Conservation (phyloP, 1,140 invertebrate species). For the Arctopsyche grandis region DNA sequence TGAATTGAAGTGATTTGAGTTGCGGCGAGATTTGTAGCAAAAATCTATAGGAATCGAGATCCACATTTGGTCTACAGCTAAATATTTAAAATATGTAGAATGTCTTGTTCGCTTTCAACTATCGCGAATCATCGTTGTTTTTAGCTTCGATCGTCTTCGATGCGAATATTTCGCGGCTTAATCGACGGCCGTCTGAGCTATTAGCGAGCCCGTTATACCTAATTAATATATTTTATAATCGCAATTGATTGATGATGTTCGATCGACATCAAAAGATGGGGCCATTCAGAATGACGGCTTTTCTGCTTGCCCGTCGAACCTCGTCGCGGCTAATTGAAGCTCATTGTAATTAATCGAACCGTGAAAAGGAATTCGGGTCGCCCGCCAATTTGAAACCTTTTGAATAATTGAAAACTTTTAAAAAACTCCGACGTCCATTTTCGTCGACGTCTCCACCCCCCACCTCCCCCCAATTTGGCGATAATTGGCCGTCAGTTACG, state of each 20-base stretch:
- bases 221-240: slow-evolving; percentile 24
- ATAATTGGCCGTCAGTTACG: slow-evolving; percentile 10
- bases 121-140: too few relatives aligned
- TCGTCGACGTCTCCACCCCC: background rate
- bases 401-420: slow-evolving; percentile 8
- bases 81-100: too few relatives aligned
- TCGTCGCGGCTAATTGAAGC: slow-evolving; percentile 20
- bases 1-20: too few relatives aligned
- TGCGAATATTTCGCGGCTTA: background rate
- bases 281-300: slow-evolving; percentile 16
- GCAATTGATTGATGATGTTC: slow-evolving; percentile 17
- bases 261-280: slow-evolving; percentile 23
- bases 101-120: too few relatives aligned
- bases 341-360: slow-evolving; percentile 24
- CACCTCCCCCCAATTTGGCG: background rate
- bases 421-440: background rate
- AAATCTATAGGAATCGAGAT: too few relatives aligned
- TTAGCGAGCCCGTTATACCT: slow-evolving; percentile 22
- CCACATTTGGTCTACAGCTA: too few relatives aligned
- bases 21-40: too few relatives aligned
- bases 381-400: background rate
- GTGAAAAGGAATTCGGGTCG: slow-evolving; percentile 17
- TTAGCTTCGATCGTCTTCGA: too few relatives aligned
- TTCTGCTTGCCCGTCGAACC: slow-evolving; percentile 17
- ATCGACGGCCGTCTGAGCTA: slow-evolving; percentile 9